These are phyloP conservation scores for Mylabris sibirica DNA, from an alignment of 2,888 invertebrate genomes.

Conservation along the genomic window DNA sequence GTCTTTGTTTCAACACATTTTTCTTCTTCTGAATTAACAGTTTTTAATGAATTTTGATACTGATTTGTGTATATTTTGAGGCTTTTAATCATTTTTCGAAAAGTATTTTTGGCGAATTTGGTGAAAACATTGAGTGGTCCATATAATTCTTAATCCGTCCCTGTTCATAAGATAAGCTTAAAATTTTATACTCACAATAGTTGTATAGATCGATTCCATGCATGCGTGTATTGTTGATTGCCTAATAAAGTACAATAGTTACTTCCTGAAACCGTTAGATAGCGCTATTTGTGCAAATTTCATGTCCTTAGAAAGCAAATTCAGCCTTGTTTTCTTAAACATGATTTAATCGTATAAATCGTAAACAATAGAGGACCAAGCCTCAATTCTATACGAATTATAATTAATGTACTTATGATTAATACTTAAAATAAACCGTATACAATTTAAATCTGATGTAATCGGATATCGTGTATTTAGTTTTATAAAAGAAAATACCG, in stretches of 20 bases:
- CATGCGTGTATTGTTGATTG: not conserved
- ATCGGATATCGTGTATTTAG: not conserved
- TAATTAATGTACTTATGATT: not conserved
- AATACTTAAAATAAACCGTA: not conserved
- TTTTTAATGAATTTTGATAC: too few species aligned
- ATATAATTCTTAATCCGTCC: too few species aligned
- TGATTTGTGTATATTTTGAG: too few species aligned
- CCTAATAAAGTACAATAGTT: not conserved
- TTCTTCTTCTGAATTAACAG: too few species aligned
- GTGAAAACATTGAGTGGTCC: too few species aligned
- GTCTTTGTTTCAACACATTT: too few species aligned
- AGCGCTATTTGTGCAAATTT: not conserved
- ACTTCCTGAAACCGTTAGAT: not conserved
- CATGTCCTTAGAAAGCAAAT: not conserved
- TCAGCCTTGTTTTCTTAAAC: not conserved
- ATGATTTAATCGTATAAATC: too few species aligned
- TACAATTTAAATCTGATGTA: not conserved
- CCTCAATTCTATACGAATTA: not conserved
- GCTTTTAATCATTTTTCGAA: too few species aligned
- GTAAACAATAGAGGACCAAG: conserved; percentile 1
- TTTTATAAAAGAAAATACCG: not conserved
- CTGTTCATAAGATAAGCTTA: too few species aligned
- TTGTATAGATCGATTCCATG: not conserved
- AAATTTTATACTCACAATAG: too few species aligned
- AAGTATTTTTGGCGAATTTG: too few species aligned